Conservation (phyloP, 2,797 vertebrate species). For the Pyrocephalus nanus region DNA sequence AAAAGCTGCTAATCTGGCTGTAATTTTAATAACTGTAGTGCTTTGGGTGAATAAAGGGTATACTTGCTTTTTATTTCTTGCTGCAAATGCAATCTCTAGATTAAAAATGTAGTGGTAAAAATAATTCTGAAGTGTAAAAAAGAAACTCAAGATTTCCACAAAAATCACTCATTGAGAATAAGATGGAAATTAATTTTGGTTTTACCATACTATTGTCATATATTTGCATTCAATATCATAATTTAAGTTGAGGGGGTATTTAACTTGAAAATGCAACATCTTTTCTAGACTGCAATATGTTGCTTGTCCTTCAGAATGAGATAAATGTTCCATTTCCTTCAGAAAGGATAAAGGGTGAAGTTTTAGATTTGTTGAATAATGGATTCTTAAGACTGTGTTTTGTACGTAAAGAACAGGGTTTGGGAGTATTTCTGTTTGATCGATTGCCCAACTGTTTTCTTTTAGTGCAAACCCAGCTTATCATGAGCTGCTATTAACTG, state of each 20-base stretch:
- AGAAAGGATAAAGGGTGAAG: background rate
- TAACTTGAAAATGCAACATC: background rate
- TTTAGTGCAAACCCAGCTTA: slow-evolving; percentile 95
- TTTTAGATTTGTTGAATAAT: background rate
- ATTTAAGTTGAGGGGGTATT: background rate
- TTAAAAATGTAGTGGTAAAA: background rate
- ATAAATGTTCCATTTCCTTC: background rate
- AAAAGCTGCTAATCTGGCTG: background rate
- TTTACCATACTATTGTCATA: background rate
- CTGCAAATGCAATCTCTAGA: background rate
- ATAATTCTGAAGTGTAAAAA: background rate
- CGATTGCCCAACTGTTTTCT: slow-evolving; percentile 9
- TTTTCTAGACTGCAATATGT: background rate
- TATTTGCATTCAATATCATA: background rate
- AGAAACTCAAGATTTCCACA: background rate
- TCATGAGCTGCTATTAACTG: slow-evolving; percentile 93
- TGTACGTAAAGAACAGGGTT: background rate
- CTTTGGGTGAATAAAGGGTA: background rate
- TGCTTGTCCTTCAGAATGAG: background rate
- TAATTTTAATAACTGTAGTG: background rate
- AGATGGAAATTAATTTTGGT: background rate
- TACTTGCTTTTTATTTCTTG: background rate
- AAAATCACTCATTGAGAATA: background rate
- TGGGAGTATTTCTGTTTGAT: background rate
- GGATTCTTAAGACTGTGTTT: background rate